phyloP scores from a whole-genome alignment of 2,888 invertebrate genomes.

The Ernsta delagoae region DNA sequence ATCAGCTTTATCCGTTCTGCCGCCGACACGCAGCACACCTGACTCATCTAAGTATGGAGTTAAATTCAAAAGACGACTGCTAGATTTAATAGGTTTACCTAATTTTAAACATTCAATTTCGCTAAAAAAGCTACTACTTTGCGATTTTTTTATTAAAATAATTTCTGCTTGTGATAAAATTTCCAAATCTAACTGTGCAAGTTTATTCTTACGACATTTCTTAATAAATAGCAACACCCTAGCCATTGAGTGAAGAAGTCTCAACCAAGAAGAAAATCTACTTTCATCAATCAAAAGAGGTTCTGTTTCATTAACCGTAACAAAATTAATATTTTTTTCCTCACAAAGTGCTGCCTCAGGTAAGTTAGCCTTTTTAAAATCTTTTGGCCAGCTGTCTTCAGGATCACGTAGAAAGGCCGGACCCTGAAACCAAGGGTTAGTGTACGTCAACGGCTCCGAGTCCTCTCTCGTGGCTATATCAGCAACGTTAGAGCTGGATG shows the following conservation, averaged over 20 bases:
- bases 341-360: not conserved
- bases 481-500: not conserved
- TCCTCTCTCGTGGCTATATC: not conserved
- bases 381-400: not conserved
- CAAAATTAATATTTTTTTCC: not conserved
- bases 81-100: constrained; percentile 7
- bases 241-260: not conserved
- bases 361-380: constrained; percentile 1
- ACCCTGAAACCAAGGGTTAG: not conserved
- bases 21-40: not conserved
- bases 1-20: not conserved
- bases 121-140: not conserved
- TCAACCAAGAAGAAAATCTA: constrained; percentile 3
- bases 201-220: constrained; percentile 1
- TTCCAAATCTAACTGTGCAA: constrained; percentile 2
- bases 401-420: not conserved
- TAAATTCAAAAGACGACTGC: not conserved
- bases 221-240: not conserved
- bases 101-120: constrained; percentile 4
- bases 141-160: not conserved
- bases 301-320: not conserved
- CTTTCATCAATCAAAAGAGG: constrained; percentile 5
- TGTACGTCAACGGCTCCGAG: not conserved
- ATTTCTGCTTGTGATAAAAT: not conserved
- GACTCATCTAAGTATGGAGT: constrained; percentile 1